A percentile compares a stretch with the other conserved stretches of the same genome.
Conservation (phyloP, 2,113 vertebrate species). For the Syrmaticus mikado region DNA sequence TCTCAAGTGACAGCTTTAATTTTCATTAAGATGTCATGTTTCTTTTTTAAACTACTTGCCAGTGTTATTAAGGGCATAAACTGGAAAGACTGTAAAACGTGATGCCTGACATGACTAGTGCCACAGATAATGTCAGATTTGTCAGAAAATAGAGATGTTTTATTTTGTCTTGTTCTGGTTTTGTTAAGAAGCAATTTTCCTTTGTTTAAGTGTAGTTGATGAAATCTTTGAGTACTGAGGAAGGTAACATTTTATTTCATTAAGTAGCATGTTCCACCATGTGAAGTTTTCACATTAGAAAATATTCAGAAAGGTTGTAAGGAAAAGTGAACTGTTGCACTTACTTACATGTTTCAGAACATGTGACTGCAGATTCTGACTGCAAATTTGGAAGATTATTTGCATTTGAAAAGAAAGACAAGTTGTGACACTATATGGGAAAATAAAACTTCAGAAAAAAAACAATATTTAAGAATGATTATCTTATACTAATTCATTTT, state of each 20-base stretch:
- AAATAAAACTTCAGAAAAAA: neutral
- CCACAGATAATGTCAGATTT: neutral
- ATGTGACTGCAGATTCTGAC: too few species aligned
- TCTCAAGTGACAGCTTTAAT: neutral
- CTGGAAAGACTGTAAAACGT: neutral
- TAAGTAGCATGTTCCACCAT: neutral
- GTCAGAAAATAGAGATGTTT: neutral
- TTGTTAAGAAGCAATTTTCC: neutral
- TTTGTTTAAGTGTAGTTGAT: neutral
- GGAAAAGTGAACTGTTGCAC: neutral
- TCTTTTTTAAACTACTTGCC: neutral
- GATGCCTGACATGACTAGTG: neutral
- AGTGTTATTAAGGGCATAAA: neutral
- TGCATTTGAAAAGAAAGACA: neutral
- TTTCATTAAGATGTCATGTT: neutral
- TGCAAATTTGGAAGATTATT: neutral
- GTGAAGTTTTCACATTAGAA: neutral
- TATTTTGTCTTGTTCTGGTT: too few species aligned
- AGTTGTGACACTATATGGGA: neutral
- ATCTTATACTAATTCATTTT: too few species aligned
- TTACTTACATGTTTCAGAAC: neutral
- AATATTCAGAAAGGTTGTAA: neutral
- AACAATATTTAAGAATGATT: neutral
- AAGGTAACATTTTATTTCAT: neutral
- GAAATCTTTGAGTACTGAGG: neutral